Evolutionary conservation across 2,888 invertebrate species (phyloP), one percentile per base, ranked within the genome.

Genomic region (Uropetala carovei): DNA sequence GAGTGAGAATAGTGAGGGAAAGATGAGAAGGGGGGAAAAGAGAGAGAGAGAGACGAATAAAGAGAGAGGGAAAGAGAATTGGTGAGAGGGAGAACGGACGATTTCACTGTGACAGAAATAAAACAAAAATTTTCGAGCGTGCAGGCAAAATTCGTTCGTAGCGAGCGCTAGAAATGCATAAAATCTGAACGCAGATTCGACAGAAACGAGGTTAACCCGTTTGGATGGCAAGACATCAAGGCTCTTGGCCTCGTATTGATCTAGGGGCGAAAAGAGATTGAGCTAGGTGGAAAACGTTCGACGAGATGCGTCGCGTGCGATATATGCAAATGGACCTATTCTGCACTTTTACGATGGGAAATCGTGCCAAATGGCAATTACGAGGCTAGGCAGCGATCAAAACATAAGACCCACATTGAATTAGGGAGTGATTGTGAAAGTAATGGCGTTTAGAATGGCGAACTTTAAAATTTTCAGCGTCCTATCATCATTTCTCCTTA

Each of bases 11-110:
- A n/a, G n/a, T n/a, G n/a, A 27, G 86, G 30, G 86, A 18, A 92
- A 60, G 58, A 64, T 60, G 92, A 92, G 85, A 92, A 92, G 92
- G 43, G 86, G 57, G 81, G 60, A 86, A 59, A 64, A 81, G 27
- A 60, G 75, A 57, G 89, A 60, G 68, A n/a, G 56, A 58, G 89
- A 22, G 68, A 13, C 22, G 75, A 9, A 22, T 22, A n/a, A 22
- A 16, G 22, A 22, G 75, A 3, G 27, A 7, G 22, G 59, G 9
- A 75, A 22, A 75, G 27, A 75, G 10, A 16, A 16, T 9, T n/a
- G 14, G 18, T n/a, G 9, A 64, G 30, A 85, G n/a, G 3, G 57
- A 18, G 22, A n/a, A 68, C 18, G 8, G 18, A 22, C 22, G 22
- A 27, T 13, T 75, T 10, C 0, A 22, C 13, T 27, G 9, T 27